A percentile compares a stretch with the other conserved stretches of the same genome.
These are phyloP conservation scores for Sander lucioperca DNA, from an alignment of 2,113 vertebrate genomes.

Conservation along the genomic window DNA sequence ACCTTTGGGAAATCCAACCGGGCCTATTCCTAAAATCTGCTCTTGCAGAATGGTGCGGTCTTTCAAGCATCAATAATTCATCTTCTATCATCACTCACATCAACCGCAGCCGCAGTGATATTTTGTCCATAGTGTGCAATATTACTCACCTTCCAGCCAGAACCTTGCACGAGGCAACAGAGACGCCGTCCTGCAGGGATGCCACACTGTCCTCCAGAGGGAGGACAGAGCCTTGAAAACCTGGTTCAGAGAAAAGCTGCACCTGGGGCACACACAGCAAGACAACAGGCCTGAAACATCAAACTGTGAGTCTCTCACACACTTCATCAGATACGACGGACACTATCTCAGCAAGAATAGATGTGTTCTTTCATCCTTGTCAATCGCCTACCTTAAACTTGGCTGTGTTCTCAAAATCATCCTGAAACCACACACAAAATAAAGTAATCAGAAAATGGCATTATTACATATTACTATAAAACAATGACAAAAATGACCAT, in stretches of 20 bases:
- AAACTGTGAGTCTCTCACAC: background rate
- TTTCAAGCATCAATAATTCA: background rate
- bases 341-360: background rate
- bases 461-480: no score
- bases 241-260: constrained; percentile 92
- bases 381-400: constrained; percentile 79
- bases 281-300: constrained; percentile 50
- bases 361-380: background rate
- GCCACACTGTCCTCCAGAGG: constrained; percentile 82
- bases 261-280: constrained; percentile 82
- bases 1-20: constrained; percentile 6
- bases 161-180: constrained; percentile 90
- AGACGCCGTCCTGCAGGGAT: constrained; percentile 85
- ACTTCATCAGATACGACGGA: background rate
- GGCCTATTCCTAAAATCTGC: background rate
- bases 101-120: background rate
- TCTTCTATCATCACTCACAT: background rate
- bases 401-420: constrained; percentile 62
- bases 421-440: constrained; percentile 64
- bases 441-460: background rate
- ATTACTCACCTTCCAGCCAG: constrained; percentile 89
- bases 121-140: background rate
- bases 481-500: background rate
- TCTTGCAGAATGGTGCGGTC: background rate
- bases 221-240: constrained; percentile 87